A percentile compares a stretch with the other conserved stretches of the same genome.
These are phyloP conservation scores for Whitmania pigra DNA, from an alignment of 1,140 invertebrate species.

Conservation along the genomic window DNA sequence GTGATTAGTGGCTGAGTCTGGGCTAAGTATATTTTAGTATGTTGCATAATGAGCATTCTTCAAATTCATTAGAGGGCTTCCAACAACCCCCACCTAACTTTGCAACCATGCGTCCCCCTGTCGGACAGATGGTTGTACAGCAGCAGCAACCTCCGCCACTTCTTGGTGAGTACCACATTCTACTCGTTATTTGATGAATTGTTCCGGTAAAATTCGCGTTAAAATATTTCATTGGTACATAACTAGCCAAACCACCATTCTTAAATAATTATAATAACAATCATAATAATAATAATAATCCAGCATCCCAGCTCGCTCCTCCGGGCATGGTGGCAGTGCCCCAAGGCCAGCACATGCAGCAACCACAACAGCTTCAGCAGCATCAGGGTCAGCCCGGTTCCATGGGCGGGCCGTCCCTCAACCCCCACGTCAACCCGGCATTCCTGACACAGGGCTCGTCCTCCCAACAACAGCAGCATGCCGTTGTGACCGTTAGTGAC, in stretches of 20 bases:
- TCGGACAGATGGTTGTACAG: not conserved
- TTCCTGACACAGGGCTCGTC: not conserved
- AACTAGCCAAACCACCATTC: too few species aligned
- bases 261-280: too few species aligned
- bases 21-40: too few species aligned
- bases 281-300: too few species aligned
- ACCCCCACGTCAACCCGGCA: not conserved
- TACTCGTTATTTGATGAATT: not conserved
- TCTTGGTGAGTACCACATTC: not conserved
- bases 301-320: too few species aligned
- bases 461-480: not conserved
- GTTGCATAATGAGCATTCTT: too few species aligned
- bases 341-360: not conserved
- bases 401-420: not conserved
- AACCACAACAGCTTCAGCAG: slow-evolving; percentile 9
- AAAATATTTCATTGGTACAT: too few species aligned
- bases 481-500: too few species aligned
- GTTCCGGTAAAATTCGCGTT: too few species aligned
- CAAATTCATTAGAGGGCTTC: not conserved
- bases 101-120: not conserved
- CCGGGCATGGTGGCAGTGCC: too few species aligned
- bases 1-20: too few species aligned
- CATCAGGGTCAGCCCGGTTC: not conserved
- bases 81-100: not conserved
- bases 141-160: not conserved